phyloP scores from a whole-genome alignment of 2,888 invertebrate genomes.

The Trissoscelio sp. region DNA sequence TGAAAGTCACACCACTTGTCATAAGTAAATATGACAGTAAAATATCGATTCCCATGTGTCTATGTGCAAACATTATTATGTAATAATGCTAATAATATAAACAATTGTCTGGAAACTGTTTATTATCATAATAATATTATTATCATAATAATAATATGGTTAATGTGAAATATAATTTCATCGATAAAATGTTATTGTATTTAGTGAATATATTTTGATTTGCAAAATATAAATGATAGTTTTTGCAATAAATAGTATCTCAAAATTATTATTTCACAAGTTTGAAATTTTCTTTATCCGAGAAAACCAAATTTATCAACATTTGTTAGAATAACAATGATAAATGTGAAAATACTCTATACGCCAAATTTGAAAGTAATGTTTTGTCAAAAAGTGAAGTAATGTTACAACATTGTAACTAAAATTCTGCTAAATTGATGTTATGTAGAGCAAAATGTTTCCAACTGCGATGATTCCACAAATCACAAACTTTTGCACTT shows the following conservation, averaged over 20 bases:
- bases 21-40: too few relatives aligned
- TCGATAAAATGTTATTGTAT: too few relatives aligned
- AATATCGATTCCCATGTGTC: too few relatives aligned
- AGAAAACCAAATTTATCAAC: background rate
- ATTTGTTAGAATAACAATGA: background rate
- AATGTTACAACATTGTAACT: background rate
- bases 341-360: conserved; percentile 4
- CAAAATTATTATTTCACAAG: background rate
- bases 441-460: background rate
- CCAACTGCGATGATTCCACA: background rate
- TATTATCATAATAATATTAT: too few relatives aligned
- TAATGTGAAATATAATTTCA: too few relatives aligned
- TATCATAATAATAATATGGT: too few relatives aligned
- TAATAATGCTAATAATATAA: too few relatives aligned
- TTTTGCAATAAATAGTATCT: background rate
- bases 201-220: too few relatives aligned
- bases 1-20: too few relatives aligned
- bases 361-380: background rate
- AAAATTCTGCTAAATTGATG: background rate
- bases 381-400: conserved; percentile 4
- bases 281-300: background rate
- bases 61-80: too few relatives aligned
- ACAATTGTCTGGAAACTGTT: too few relatives aligned
- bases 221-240: too few relatives aligned
- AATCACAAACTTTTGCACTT: background rate